Evolutionary conservation across 2,113 vertebrate genomes (phyloP), one percentile per base, ranked within the genome.

Genomic region (Columbina picui): DNA sequence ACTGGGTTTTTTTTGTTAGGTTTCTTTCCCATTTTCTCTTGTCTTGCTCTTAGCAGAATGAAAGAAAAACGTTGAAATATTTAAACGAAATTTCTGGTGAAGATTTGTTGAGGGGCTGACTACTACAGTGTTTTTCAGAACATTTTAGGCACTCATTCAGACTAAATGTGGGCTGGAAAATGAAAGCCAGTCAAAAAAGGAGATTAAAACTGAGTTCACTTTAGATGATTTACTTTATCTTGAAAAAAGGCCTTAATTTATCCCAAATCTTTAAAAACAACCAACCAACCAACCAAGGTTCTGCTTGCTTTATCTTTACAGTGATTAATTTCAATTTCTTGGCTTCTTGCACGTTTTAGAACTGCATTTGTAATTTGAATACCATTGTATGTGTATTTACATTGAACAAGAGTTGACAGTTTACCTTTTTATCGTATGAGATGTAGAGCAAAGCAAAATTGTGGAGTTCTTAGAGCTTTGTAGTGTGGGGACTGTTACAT

Each of bases 201-300:
- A 41, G 1, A 84, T 64, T 61, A 64, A 88, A 82, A 78, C 17
- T 9, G 20, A 68, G 32, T 55, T 88, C 6, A 26, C 7, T 87
- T 91, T 70, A 90, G 74, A 73, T 52, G 20, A 25, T 25, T 81
- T 78, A 32, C 50, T 88, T 85, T 38, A 43, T 89, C 25, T 87
- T 61, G 36, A 69, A 70, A 60, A 90, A 68, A 69, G 17, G 4
- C 20, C 4, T 15, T 64, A 83, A 76, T 14, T 89, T 70, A 53
- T 10, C 49, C 32, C 19, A 73, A 41, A 55, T 63, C 34, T 64
- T 64, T 78, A 50, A 76, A 21, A 34, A 60, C 10, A 67, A 43
- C 5, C 41, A 43, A 17, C 6, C 41, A 43, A 43, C 43, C 43
- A 43, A 34, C 45, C 26, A 52, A 63, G 32, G 32, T 55, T 55